Evolutionary conservation across 2,113 vertebrate species (phyloP).

Genomic region (Rhineura floridana): DNA sequence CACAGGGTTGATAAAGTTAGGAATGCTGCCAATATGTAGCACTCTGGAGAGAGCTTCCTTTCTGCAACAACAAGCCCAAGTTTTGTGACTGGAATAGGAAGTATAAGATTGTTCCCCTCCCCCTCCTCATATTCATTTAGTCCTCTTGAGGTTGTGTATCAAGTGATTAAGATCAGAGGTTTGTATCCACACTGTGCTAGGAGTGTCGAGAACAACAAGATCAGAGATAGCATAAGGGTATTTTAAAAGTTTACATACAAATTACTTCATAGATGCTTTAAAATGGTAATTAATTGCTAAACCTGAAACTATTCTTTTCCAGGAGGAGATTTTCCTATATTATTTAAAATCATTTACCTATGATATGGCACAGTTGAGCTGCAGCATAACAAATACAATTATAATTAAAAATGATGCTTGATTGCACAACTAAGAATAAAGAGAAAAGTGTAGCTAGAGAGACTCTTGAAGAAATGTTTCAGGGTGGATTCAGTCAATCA

Average conservation of each 20-base stretch:
- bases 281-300: neutral
- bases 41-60: accelerated
- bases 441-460: neutral
- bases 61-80: neutral
- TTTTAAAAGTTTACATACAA: neutral
- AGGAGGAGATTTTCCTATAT: neutral
- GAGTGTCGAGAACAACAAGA: neutral
- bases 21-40: neutral
- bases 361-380: neutral
- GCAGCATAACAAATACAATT: neutral
- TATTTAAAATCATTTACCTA: accelerated
- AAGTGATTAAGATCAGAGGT: neutral
- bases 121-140: neutral
- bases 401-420: neutral
- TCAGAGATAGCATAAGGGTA: neutral
- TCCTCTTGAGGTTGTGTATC: neutral
- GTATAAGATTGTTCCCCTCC: neutral
- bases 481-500: neutral
- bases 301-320: neutral
- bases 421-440: neutral
- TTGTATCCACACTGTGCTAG: conserved; percentile 5
- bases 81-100: neutral
- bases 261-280: neutral
- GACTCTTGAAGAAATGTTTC: neutral
- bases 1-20: neutral